These are phyloP conservation scores for Sycophila texana DNA, from an alignment of 2,888 invertebrate species.

Conservation along the genomic window DNA sequence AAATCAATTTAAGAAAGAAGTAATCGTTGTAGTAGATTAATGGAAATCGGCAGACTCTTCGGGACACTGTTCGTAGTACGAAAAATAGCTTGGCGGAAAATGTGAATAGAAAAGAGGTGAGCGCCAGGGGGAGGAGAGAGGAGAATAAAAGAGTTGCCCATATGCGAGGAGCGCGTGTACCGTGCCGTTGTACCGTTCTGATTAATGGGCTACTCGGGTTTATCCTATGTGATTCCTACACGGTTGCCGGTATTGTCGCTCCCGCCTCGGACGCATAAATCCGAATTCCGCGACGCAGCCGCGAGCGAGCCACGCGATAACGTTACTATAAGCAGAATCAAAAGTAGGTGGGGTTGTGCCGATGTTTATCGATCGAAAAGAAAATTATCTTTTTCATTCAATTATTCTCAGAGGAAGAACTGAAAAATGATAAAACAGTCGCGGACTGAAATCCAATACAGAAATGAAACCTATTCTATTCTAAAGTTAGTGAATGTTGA, in stretches of 20 bases:
- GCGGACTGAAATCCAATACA: too few relatives aligned
- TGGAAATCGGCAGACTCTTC: background rate
- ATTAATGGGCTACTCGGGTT: constrained; percentile 65
- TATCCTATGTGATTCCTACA: constrained; percentile 60
- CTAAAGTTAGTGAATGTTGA: too few relatives aligned
- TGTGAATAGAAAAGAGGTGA: constrained; percentile 48
- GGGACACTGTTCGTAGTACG: background rate
- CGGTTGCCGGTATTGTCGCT: constrained; percentile 62
- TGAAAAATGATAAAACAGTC: too few relatives aligned
- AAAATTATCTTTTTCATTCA: too few relatives aligned
- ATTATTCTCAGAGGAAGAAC: too few relatives aligned
- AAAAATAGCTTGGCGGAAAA: constrained; percentile 26
- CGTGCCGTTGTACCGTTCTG: constrained; percentile 64
- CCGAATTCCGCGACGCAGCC: constrained; percentile 58
- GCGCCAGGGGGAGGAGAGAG: constrained; percentile 4
- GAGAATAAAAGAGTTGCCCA: constrained; percentile 39
- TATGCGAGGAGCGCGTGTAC: constrained; percentile 44
- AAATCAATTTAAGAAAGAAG: too few relatives aligned
- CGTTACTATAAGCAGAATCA: too few relatives aligned
- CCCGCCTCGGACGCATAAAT: constrained; percentile 62
- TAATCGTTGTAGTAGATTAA: background rate
- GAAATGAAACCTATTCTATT: too few relatives aligned
- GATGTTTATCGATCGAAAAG: too few relatives aligned
- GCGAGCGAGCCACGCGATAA: background rate
- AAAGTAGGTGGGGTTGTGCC: too few relatives aligned